phyloP scores from a whole-genome alignment of 1,140 invertebrate species.

The Drosophila sproati region DNA sequence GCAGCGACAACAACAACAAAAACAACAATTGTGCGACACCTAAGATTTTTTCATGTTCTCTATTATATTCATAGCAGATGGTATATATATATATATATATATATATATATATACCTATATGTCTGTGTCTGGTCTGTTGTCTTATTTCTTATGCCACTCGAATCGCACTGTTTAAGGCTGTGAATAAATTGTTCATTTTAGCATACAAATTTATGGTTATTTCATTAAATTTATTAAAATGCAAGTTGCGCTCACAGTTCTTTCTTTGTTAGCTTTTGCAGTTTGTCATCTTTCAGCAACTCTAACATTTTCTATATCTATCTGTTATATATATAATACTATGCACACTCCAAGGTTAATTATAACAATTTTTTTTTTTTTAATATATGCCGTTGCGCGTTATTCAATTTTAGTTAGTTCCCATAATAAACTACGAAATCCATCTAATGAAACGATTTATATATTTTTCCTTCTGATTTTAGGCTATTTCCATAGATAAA shows the following conservation, averaged over 20 bases:
- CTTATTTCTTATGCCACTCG: constrained; percentile 55
- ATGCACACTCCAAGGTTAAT: constrained; percentile 5
- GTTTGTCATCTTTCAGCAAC: constrained; percentile 43
- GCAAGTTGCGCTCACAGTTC: constrained; percentile 45
- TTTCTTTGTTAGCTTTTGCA: constrained; percentile 41
- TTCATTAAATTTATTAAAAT: constrained; percentile 75
- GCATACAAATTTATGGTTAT: constrained; percentile 68
- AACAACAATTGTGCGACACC: constrained; percentile 52
- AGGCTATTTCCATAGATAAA: no score
- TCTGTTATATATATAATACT: no score
- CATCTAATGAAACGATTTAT: no score
- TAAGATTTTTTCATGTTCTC: constrained; percentile 47
- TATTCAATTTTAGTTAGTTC: not conserved
- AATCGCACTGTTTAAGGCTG: constrained; percentile 71
- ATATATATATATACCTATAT: constrained; percentile 6
- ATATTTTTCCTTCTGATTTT: not conserved
- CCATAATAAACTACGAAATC: no score
- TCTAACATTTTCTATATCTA: constrained; percentile 12
- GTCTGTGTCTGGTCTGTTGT: constrained; percentile 22
- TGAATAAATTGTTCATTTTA: constrained; percentile 72
- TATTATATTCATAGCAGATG: constrained; percentile 43
- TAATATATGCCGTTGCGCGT: not conserved
- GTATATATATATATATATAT: constrained; percentile 10
- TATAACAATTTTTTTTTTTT: constrained; percentile 1
- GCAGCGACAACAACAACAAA: constrained; percentile 51